phyloP scores from a whole-genome alignment of 2,113 vertebrate species.

The Gorilla gorilla region DNA sequence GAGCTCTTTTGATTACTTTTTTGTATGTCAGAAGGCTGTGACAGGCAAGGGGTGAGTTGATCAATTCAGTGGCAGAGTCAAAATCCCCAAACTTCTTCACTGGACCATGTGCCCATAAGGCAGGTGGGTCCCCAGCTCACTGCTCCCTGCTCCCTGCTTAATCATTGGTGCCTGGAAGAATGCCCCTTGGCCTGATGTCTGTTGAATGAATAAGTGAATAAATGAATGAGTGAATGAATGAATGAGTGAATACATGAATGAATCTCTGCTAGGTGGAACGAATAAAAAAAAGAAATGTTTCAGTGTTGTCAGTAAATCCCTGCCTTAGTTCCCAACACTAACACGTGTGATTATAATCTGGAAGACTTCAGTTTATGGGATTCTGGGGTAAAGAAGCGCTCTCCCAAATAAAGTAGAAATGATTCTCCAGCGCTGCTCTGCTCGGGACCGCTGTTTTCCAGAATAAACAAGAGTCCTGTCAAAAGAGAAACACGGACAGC shows the following conservation, averaged over 20 bases:
- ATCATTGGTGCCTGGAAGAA: background rate
- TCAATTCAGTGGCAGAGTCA: background rate
- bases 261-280: background rate
- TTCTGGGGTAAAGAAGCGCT: background rate
- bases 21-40: background rate
- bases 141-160: background rate
- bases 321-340: background rate
- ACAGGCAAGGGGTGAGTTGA: rapidly evolving
- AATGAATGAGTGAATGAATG: too few relatives aligned
- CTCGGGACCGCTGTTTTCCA: background rate
- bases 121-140: too few relatives aligned
- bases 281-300: background rate
- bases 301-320: background rate
- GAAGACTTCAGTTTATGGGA: background rate
- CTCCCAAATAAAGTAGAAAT: background rate
- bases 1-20: background rate
- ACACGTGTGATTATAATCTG: rapidly evolving
- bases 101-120: rapidly evolving
- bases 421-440: background rate
- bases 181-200: rapidly evolving
- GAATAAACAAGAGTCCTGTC: background rate
- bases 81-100: background rate
- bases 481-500: background rate
- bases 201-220: rapidly evolving
- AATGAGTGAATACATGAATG: too few relatives aligned